Base-by-base conservation (phyloP, 1,140 invertebrate species). In the Procambarus clarkii region DNA sequence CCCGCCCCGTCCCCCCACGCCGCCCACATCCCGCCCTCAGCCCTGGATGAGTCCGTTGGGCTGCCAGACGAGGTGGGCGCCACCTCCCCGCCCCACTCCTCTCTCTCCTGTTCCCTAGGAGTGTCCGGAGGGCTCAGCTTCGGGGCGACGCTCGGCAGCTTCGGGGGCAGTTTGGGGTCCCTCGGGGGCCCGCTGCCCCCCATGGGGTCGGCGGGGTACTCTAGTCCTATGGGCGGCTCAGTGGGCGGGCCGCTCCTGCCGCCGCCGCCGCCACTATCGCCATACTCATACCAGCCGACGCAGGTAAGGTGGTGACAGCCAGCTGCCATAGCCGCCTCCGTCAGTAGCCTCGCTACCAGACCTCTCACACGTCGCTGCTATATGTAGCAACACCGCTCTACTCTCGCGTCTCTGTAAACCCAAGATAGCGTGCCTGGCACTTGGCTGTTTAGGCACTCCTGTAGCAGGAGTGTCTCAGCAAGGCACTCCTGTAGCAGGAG, bases 131-230 rank as follows among this genome's bases (percentile, higher is more conserved):
- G 80, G 50, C 82, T 85, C 50, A 78, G 79, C 60, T 80, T 92
- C 86, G 91, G 87, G 50, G 86, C 54, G 18, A 82, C 78, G 45
- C 92, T 21, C 92, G 94, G 21, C 81, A 83, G 11, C 58, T 81
- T 44, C 94, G 95, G 94, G 95, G 94, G 94, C 95, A 94, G 93
- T 94, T 94, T 89, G 86, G 74, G 21, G 91, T 92, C 15, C 87
- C 93, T 83, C 90, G 95, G 94, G 94, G 95, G 94, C 94, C 95
- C 64, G 95, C 94, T 89, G 60, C 87, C 91, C 24, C 60, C 91
- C 54, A 88, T 88, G 82, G 80, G 79, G 44, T 71, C 85, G 21
- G 74, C 91, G 11, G 86, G 86, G 44, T 83, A 88, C 71, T 92
- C 91, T 88, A 88, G 86, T 83, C 81, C 91, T 84, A 81, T 88